Evolutionary conservation across 2,797 vertebrate species (phyloP), one percentile per base, ranked within the genome.

Genomic region (Typhlichthys eigenmanni): DNA sequence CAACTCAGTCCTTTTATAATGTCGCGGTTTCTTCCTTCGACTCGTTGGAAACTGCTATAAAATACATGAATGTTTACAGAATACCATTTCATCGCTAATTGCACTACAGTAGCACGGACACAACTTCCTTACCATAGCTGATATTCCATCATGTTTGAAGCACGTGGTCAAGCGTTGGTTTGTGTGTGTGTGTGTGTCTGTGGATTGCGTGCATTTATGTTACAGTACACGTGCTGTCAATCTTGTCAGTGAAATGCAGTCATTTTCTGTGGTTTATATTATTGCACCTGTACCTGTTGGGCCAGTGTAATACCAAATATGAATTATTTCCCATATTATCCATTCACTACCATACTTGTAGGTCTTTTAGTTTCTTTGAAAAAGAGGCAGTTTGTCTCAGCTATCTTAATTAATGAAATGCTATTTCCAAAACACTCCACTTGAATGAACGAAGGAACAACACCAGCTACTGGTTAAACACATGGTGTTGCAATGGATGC

Each of bases 21-120:
- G 77, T 89, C 83, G 83, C 82, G 71, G 62, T 88, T 87, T 88
- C 71, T 81, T 54, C 55, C 69, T 71, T 78, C 78, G 57, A 80
- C 60, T 61, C 81, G 73, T 75, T 87, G 84, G 86, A 86, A 87
- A 85, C 71, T 68, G 69, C 65, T 62, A 71, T 81, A 79, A 82
- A 81, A 80, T 69, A 80, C 65, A 24, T 46, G 13, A 7, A 58
- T 57, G 55, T 17, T 43, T 9, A 43, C 38, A 34, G 46, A 62
- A 65, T 56, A 5, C 10, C 5, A 55, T 64, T 74, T 59, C 62
- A 83, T 77, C 64, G 58, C 56, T 73, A 47, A 62, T 60, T 69
- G 55, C 58, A 68, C 74, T 24, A 29, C 24, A 29, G 24, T 29
- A 77, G 72, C 74, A 84, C 74, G 65, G 51, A 67, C 52, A 43